phyloP scores from a whole-genome alignment of 1,140 invertebrate species.

The Globodera rostochiensis region DNA sequence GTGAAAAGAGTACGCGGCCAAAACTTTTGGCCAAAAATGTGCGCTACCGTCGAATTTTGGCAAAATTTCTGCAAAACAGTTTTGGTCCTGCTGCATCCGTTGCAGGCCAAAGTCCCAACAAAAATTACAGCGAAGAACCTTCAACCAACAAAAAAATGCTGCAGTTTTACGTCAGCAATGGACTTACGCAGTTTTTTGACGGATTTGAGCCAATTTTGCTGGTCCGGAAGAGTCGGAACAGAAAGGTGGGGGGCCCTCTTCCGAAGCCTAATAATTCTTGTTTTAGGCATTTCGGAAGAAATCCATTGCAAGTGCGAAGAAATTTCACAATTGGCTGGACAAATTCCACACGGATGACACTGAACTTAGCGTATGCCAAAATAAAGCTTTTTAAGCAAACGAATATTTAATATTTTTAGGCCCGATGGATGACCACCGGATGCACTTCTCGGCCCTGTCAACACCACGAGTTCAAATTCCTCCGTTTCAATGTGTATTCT shows the following conservation, averaged over 20 bases:
- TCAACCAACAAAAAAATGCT: background rate
- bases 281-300: background rate
- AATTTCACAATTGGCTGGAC: slow-evolving; percentile 5
- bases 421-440: slow-evolving; percentile 29
- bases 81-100: background rate
- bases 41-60: background rate
- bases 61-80: background rate
- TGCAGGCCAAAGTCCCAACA: slow-evolving; percentile 2
- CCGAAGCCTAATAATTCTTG: background rate
- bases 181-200: background rate
- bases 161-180: slow-evolving; percentile 9
- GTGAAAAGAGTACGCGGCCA: background rate
- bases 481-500: slow-evolving; percentile 2
- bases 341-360: slow-evolving; percentile 8
- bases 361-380: slow-evolving; percentile 9
- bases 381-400: background rate
- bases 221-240: background rate
- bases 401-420: background rate
- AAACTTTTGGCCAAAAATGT: slow-evolving; percentile 3
- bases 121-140: background rate
- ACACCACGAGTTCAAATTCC: slow-evolving; percentile 9
- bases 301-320: background rate
- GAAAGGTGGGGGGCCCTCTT: no score
- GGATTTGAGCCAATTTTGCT: background rate
- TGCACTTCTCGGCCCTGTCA: slow-evolving; percentile 1